Conservation (phyloP, 2,797 vertebrate species). For the Cirrhinus mrigala region DNA sequence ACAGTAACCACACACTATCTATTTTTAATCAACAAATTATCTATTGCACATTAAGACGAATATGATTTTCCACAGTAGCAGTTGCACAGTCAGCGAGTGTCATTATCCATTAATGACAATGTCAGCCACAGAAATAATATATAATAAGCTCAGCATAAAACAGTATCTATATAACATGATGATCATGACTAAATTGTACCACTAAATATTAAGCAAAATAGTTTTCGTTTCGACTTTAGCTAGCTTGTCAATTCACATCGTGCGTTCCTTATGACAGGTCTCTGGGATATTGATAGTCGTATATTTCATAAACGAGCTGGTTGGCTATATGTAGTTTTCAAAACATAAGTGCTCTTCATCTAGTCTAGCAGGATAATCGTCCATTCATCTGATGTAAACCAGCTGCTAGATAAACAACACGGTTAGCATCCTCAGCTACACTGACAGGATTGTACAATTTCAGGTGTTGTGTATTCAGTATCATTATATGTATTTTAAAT, state of each 20-base stretch:
- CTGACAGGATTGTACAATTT: neutral
- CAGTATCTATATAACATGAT: neutral
- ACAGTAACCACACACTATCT: neutral
- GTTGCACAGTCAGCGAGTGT: neutral
- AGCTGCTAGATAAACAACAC: constrained; percentile 8
- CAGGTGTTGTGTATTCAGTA: neutral
- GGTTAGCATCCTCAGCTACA: constrained; percentile 33
- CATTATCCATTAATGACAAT: neutral
- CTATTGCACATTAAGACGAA: neutral
- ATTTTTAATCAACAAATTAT: neutral
- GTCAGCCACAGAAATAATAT: neutral
- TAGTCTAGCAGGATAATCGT: neutral
- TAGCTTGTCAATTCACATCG: neutral
- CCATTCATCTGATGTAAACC: neutral
- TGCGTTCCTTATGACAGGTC: neutral
- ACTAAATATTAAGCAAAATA: neutral
- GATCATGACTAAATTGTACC: neutral
- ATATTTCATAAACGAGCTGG: neutral
- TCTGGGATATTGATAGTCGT: neutral
- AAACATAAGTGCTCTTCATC: neutral
- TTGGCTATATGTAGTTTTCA: neutral
- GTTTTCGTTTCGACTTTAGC: neutral
- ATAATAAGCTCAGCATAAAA: neutral
- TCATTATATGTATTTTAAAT: neutral
- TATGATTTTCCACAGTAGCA: neutral